Percentiles rank a stretch among this genome's conserved stretches.
Evolutionary conservation across 2,113 vertebrate species (phyloP).

Genomic region (Melanocharis versteri): DNA sequence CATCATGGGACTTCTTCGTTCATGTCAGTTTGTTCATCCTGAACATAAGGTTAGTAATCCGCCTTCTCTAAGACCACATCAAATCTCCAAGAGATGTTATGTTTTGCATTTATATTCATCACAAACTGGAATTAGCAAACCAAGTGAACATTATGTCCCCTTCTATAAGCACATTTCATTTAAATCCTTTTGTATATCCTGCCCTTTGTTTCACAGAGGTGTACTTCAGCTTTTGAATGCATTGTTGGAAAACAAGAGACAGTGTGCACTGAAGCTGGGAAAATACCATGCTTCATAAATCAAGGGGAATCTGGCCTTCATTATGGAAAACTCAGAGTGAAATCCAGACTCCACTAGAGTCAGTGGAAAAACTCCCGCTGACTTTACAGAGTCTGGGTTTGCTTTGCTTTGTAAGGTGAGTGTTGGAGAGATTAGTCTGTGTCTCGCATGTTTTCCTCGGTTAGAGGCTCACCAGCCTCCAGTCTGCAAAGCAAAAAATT

Average conservation of each 20-base stretch:
- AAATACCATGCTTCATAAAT: background rate
- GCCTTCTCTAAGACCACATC: background rate
- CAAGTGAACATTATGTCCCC: background rate
- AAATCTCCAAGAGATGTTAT: background rate
- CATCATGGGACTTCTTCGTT: background rate
- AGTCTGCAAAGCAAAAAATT: background rate
- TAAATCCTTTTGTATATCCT: background rate
- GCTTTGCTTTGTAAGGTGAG: background rate
- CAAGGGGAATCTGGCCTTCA: background rate
- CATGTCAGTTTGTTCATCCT: background rate
- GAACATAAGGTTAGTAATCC: background rate
- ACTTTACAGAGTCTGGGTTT: background rate
- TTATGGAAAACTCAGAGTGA: background rate
- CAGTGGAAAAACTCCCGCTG: background rate
- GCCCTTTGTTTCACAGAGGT: background rate
- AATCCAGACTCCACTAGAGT: background rate
- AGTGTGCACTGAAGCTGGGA: background rate
- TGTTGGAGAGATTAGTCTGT: background rate
- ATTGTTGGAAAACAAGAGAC: background rate
- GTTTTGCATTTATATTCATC: background rate
- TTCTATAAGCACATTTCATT: background rate
- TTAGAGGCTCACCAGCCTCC: background rate
- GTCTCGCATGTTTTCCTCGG: background rate
- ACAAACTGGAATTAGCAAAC: background rate
- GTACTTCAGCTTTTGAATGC: background rate